These are phyloP conservation scores for Laupala kohalensis DNA, from an alignment of 1,140 invertebrate species.

Conservation along the genomic window DNA sequence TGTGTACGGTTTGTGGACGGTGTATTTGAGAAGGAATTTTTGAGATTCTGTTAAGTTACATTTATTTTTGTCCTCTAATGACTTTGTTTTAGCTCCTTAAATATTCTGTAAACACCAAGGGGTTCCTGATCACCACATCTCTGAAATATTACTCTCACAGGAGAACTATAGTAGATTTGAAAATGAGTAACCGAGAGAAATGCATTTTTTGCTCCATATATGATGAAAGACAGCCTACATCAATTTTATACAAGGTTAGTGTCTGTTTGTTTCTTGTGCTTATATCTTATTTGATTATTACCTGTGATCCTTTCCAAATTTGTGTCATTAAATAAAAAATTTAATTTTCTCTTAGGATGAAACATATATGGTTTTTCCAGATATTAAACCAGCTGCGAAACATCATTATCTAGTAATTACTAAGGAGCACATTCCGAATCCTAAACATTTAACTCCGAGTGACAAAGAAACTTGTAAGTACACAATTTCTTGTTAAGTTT, in stretches of 20 bases:
- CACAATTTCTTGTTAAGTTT: not conserved
- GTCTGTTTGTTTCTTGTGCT: not conserved
- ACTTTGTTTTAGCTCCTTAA: too few relatives aligned
- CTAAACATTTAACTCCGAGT: conserved; percentile 45
- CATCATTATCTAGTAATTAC: conserved; percentile 72
- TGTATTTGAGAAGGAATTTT: too few relatives aligned
- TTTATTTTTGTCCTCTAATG: too few relatives aligned
- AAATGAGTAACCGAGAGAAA: too few relatives aligned
- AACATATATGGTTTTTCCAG: conserved; percentile 61
- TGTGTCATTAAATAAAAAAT: not conserved
- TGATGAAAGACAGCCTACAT: not conserved
- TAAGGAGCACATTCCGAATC: conserved; percentile 60
- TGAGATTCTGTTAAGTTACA: too few relatives aligned
- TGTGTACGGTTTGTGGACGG: too few relatives aligned
- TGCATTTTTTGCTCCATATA: conserved; percentile 1
- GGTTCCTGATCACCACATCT: too few relatives aligned
- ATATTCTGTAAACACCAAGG: too few relatives aligned
- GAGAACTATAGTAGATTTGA: too few relatives aligned
- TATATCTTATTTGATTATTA: not conserved
- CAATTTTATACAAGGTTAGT: not conserved
- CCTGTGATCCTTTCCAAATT: not conserved
- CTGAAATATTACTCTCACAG: too few relatives aligned
- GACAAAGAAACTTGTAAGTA: conserved; percentile 53
- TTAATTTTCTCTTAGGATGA: conserved; percentile 52
- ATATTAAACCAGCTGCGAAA: conserved; percentile 67